Base-by-base conservation (phyloP, 2,113 vertebrate species). In the Nannospalax galili region DNA sequence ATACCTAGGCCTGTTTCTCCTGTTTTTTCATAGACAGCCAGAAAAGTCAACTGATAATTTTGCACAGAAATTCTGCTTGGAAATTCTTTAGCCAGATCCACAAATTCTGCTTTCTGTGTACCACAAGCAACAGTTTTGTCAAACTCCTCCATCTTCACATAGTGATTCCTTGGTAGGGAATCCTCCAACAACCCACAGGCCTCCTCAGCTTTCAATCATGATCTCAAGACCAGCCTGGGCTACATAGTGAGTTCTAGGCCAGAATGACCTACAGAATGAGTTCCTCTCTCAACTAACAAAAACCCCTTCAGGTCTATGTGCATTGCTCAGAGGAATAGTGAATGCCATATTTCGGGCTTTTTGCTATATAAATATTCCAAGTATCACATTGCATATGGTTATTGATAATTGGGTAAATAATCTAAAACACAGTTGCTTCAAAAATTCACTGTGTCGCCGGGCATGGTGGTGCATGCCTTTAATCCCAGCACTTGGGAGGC, bases 11-110 rank as follows among this genome's bases (percentile, higher is more conserved):
- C 32, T 19, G 84, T 93, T 32, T 77, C 37, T 86, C 48, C 14
- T 65, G 78, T 67, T 92, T 90, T 79, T 93, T 88, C 37, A 85
- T 60, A 85, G 37, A 80, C 30, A 88, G 40, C 40, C 84, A 91
- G 30, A 91, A 88, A 87, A 67, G 16, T 32, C 67, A 79, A 32
- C 4, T 12, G 48, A 80, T 24, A 35, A 72, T 42, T 86, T 87
- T 52, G 7, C 24, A 88, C 48, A 72, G 35, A 70, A 70, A 32
- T 73, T 94, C 70, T 95, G 30, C 30, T 37, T 85, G 42, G 14
- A 89, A 92, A n/a, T 11, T 78, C 7, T 11, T 42, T 56, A 73
- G 45, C 19, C 70, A 85, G 58, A 89, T 64, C 42, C 24, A 67
- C 42, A 85, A n/a, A 80, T 72, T 93, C 28, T 82, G 60, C 70